Evolutionary conservation across 2,888 invertebrate species (phyloP).

Genomic region (Andricus curvator): DNA sequence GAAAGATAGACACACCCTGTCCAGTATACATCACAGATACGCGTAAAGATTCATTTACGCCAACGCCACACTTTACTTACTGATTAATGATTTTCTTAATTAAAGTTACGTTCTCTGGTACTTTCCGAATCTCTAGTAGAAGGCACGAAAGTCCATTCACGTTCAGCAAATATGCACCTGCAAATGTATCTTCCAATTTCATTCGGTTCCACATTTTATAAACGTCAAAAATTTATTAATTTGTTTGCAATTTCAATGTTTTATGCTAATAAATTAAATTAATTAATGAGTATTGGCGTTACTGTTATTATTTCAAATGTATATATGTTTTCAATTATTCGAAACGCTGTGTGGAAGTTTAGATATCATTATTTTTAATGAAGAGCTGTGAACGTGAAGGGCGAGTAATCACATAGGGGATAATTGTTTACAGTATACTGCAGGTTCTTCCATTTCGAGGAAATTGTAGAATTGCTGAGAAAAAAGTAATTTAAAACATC

Average conservation of each 20-base stretch:
- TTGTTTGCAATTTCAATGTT: too few relatives aligned
- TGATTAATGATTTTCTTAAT: conserved; percentile 40
- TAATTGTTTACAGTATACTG: not conserved
- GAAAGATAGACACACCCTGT: conserved; percentile 27
- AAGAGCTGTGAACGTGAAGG: not conserved
- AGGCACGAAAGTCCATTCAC: not conserved
- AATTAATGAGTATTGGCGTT: too few relatives aligned
- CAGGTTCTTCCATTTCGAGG: not conserved
- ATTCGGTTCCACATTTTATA: not conserved
- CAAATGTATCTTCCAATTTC: not conserved
- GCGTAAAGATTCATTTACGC: conserved; percentile 18
- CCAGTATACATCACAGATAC: conserved; percentile 9
- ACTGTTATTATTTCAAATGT: too few relatives aligned
- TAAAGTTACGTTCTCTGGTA: conserved; percentile 6
- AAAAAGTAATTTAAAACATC: conserved; percentile 6
- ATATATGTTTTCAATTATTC: too few relatives aligned
- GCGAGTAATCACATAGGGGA: not conserved
- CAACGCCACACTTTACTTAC: conserved; percentile 31
- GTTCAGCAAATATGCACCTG: not conserved
- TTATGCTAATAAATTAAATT: too few relatives aligned
- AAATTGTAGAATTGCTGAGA: not conserved
- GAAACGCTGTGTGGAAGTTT: too few relatives aligned
- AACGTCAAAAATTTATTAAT: not conserved
- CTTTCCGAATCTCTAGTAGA: not conserved
- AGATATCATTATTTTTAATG: not conserved